Base-by-base conservation (phyloP, 2,113 vertebrate genomes). In the Tragelaphus buxtoni region DNA sequence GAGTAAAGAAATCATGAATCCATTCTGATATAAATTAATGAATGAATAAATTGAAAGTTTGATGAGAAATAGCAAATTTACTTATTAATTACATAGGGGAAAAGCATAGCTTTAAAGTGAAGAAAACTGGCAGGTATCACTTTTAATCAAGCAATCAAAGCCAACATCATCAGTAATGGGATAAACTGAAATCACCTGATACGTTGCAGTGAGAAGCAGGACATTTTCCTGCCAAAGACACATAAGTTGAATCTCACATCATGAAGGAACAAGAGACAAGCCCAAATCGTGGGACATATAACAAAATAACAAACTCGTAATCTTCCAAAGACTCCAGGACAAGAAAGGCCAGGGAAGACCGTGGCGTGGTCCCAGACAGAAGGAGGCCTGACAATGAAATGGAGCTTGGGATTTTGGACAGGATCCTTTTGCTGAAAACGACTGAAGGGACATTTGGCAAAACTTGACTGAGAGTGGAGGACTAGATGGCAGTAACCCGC, bases 101-200 rank as follows among this genome's bases (percentile, higher is more conserved):
- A 61, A 94, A 89, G 49, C 82, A 45, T 79, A 72, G 60, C 20
- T 55, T 92, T 74, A 82, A 95, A 84, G 79, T 74, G 85, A 88
- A 60, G 87, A 47, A 88, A 88, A 91, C 60, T 47, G 76, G 58
- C 77, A 35, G 88, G 89, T n/a, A 72, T 9, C 11, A 63, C 86
- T 97, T 69, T 97, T 79, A 93, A 96, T 91, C 91, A 87, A 49
- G 74, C 6, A 30, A 96, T 83, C 88, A 97, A 94, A 97, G 82
- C 22, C 79, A 91, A 47, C 82, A 60, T 79, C 92, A 69, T 35
- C 58, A 65, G 63, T 79, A 94, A 88, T 0, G 1, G 92, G 80
- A 90, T 60, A 55, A 83, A 77, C 2, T 74, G 82, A 96, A 96
- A 76, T 94, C 92, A 93, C 77, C 61, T 42, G 39, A 90, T 35